Conservation (phyloP, 2,113 vertebrate genomes). For the Ageneiosus marmoratus region DNA sequence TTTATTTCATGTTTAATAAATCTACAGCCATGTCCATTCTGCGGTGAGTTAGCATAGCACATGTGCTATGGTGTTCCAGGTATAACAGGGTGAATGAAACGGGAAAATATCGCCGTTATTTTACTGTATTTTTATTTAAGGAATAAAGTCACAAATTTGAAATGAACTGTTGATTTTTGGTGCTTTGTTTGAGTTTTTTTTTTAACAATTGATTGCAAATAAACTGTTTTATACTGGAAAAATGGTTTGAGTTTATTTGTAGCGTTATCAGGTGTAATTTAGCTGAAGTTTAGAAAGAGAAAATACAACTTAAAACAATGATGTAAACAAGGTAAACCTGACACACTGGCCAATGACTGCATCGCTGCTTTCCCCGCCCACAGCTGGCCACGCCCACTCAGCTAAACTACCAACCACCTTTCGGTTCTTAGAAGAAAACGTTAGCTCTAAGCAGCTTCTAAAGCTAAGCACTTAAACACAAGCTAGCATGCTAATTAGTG, state of each 20-base stretch:
- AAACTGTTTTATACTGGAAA: conserved; percentile 98
- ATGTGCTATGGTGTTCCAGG: neutral
- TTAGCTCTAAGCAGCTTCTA: neutral
- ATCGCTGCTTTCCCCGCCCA: neutral
- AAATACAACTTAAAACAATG: too few species aligned
- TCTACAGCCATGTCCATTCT: neutral
- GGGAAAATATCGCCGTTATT: conserved; percentile 32
- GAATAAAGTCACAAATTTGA: conserved; percentile 83
- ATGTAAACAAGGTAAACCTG: neutral
- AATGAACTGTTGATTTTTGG: conserved; percentile 71
- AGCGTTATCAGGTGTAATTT: neutral
- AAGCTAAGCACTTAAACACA: neutral
- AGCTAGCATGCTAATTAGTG: neutral
- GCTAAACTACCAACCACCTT: neutral
- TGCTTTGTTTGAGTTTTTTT: conserved; percentile 92
- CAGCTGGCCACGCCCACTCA: neutral
- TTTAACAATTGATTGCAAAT: conserved; percentile 90
- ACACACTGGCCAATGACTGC: neutral
- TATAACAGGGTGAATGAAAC: conserved; percentile 4
- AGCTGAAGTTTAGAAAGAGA: too few species aligned
- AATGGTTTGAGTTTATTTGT: neutral
- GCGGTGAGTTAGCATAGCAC: neutral
- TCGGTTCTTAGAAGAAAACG: neutral
- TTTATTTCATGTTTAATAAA: too few species aligned
- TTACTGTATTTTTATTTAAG: conserved; percentile 59